These are phyloP conservation scores for Leptinotarsa juncta DNA, from an alignment of 2,888 invertebrate species.

Conservation along the genomic window DNA sequence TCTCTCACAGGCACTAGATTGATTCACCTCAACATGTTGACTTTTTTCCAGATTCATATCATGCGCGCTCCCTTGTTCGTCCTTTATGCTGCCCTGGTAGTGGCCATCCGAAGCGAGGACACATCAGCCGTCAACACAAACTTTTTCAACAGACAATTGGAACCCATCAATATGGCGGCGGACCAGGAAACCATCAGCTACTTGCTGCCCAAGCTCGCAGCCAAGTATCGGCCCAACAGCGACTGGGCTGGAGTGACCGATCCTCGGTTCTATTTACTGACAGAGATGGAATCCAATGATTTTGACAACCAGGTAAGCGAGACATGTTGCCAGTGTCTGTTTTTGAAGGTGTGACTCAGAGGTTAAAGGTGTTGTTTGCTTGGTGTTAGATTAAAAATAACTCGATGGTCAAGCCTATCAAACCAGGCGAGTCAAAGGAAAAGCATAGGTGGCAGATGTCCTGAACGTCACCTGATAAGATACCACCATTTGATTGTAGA, in stretches of 20 bases:
- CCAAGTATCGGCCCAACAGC: constrained; percentile 66
- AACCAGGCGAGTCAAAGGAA: no score
- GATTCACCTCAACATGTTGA: not conserved
- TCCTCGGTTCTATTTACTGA: constrained; percentile 64
- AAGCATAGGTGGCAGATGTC: no score
- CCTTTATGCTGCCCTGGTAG: constrained; percentile 61
- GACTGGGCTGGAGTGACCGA: constrained; percentile 63
- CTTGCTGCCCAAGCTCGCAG: constrained; percentile 68
- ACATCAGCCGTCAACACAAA: constrained; percentile 23
- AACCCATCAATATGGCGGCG: constrained; percentile 58
- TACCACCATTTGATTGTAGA: no score
- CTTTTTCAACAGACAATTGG: constrained; percentile 52
- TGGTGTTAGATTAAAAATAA: no score
- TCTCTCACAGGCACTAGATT: not conserved
- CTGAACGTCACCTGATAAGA: no score
- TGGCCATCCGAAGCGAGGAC: constrained; percentile 59
- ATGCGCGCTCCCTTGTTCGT: constrained; percentile 63
- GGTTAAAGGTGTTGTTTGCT: no score
- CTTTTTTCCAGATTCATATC: constrained; percentile 53
- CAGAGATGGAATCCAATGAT: constrained; percentile 60
- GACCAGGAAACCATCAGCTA: constrained; percentile 60
- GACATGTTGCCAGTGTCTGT: no score
- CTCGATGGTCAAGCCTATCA: no score
- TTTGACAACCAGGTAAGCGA: constrained; percentile 32
- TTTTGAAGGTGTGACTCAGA: no score